These are phyloP conservation scores for Bactericera cockerelli DNA, from an alignment of 1,140 invertebrate genomes.

Conservation along the genomic window DNA sequence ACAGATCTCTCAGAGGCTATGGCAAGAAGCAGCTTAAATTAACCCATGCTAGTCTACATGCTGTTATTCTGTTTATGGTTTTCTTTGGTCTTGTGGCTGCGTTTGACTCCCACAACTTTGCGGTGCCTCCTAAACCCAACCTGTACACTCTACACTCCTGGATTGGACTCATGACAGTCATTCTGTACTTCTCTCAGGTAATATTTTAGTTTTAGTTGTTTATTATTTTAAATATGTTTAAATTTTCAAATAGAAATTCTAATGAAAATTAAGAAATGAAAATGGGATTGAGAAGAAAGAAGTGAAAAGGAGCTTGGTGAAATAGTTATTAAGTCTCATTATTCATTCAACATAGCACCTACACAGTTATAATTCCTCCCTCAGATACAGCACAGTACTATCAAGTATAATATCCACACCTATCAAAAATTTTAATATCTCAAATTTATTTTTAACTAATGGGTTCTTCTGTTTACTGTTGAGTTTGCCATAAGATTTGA, in stretches of 20 bases:
- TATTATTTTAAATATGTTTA: no score
- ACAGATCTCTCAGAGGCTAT: conserved; percentile 57
- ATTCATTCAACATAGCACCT: no score
- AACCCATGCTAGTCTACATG: conserved; percentile 54
- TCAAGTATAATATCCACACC: no score
- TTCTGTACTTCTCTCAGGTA: conserved; percentile 62
- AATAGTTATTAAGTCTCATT: no score
- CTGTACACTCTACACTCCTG: conserved; percentile 74
- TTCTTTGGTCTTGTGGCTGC: conserved; percentile 58
- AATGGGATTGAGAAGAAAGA: conserved; percentile 1
- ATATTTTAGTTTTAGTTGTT: conserved; percentile 16
- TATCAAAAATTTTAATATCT: no score
- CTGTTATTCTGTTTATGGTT: conserved; percentile 43
- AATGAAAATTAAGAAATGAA: conserved; percentile 8
- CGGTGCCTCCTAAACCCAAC: conserved; percentile 46
- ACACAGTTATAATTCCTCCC: no score
- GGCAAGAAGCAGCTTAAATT: conserved; percentile 63
- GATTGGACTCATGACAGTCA: conserved; percentile 59
- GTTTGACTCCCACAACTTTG: conserved; percentile 68
- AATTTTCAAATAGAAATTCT: not conserved
- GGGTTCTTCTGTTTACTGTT: no score
- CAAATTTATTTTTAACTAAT: no score
- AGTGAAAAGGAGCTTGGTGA: no score
- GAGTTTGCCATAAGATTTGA: no score
- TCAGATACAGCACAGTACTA: no score